phyloP scores from a whole-genome alignment of 2,888 invertebrate species.

The Stegophylla sp. region DNA sequence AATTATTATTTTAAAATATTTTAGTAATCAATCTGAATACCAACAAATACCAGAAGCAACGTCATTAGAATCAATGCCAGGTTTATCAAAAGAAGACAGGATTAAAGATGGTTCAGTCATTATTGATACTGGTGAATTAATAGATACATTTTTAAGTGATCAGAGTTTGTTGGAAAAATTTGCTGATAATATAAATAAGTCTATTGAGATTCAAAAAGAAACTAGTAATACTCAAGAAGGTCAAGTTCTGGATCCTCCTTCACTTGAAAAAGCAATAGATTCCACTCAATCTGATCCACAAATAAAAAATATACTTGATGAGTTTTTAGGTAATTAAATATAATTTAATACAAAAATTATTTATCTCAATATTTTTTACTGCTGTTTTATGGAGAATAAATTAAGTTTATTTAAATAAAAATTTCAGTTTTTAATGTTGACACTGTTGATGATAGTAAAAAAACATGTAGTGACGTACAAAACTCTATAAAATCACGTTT shows the following conservation, averaged over 20 bases:
- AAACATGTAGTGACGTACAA: neutral
- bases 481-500: conserved; percentile 46
- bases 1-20: conserved; percentile 12
- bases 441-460: conserved; percentile 16
- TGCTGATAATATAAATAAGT: conserved; percentile 54
- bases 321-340: conserved; percentile 47
- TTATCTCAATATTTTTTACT: neutral
- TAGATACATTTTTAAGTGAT: conserved; percentile 45
- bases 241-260: conserved; percentile 26
- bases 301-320: conserved; percentile 49
- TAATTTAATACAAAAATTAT: neutral
- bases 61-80: conserved; percentile 48
- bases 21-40: conserved; percentile 14
- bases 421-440: conserved; percentile 55
- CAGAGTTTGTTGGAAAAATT: conserved; percentile 53
- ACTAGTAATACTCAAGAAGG: neutral
- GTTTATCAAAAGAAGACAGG: conserved; percentile 39
- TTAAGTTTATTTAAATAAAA: neutral
- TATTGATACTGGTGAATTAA: conserved; percentile 57
- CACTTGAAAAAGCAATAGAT: conserved; percentile 55
- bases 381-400: neutral
- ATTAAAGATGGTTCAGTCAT: conserved; percentile 34
- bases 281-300: conserved; percentile 55
- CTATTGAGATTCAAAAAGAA: conserved; percentile 34
- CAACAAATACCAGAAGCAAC: conserved; percentile 43